These are phyloP conservation scores for Vesta saturnalis DNA, from an alignment of 2,888 invertebrate species.

Conservation along the genomic window DNA sequence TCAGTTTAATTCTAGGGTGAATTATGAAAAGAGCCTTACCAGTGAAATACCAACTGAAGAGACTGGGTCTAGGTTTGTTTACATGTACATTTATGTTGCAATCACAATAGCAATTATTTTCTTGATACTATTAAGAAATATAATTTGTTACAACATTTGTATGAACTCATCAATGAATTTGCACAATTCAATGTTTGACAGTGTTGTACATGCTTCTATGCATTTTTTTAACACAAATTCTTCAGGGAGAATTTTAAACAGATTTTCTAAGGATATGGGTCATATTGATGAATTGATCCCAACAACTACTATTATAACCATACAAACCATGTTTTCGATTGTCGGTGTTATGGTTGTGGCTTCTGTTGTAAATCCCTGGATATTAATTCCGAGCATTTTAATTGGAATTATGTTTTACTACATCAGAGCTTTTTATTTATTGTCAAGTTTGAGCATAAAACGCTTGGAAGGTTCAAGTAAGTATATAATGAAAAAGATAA, in stretches of 20 bases:
- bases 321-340: constrained; percentile 64
- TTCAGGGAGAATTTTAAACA: constrained; percentile 71
- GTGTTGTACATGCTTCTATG: constrained; percentile 71
- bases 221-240: constrained; percentile 77
- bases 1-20: constrained; percentile 51
- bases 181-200: constrained; percentile 66
- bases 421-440: constrained; percentile 74
- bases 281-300: constrained; percentile 67
- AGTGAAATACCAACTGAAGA: constrained; percentile 4
- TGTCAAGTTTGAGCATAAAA: constrained; percentile 79
- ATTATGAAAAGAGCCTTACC: constrained; percentile 50
- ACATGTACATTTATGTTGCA: constrained; percentile 60
- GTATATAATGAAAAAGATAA: constrained; percentile 46
- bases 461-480: constrained; percentile 75
- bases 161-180: constrained; percentile 66
- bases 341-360: constrained; percentile 74
- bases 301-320: neutral
- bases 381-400: constrained; percentile 72
- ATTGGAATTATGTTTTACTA: constrained; percentile 73
- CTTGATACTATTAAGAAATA: constrained; percentile 62
- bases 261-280: constrained; percentile 78
- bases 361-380: constrained; percentile 75
- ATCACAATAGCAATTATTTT: constrained; percentile 55
- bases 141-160: constrained; percentile 65
- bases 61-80: constrained; percentile 34